A percentile compares a stretch with the other conserved stretches of the same genome.
Conservation (phyloP, 2,888 invertebrate genomes). For the Pachydiplax longipennis region DNA sequence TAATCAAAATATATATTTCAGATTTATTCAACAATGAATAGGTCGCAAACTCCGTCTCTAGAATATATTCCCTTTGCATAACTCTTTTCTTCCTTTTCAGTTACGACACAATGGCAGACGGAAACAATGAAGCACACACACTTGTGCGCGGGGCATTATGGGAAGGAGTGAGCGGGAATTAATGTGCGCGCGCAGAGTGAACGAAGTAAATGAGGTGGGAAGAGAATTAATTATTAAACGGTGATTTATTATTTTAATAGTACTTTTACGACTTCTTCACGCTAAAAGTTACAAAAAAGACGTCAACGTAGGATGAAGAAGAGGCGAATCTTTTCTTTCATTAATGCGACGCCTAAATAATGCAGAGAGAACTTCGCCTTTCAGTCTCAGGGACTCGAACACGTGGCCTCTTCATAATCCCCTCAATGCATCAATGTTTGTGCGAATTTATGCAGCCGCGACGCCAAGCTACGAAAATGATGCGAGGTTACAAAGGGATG, state of each 20-base stretch:
- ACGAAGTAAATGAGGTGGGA: slow-evolving; percentile 30
- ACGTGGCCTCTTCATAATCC: neutral
- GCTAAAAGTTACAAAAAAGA: neutral
- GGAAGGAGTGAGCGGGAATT: neutral
- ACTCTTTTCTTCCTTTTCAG: neutral
- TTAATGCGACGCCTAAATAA: neutral
- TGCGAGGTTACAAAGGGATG: too few species aligned
- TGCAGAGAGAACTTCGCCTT: neutral
- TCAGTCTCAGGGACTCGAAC: neutral
- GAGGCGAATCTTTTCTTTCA: neutral
- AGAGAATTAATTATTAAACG: slow-evolving; percentile 33
- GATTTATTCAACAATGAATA: too few species aligned
- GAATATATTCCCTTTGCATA: neutral
- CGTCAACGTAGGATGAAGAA: neutral
- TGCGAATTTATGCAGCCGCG: neutral
- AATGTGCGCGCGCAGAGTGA: neutral
- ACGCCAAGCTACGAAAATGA: neutral
- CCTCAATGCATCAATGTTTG: too few species aligned
- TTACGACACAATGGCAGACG: slow-evolving; percentile 17
- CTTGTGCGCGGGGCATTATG: neutral
- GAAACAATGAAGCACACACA: slow-evolving; percentile 7
- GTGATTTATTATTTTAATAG: slow-evolving; percentile 29
- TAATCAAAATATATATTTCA: neutral
- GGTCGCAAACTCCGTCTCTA: too few species aligned
- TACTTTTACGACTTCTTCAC: slow-evolving; percentile 14